Conservation (phyloP, 2,888 invertebrate species). For the Cenopis cana region DNA sequence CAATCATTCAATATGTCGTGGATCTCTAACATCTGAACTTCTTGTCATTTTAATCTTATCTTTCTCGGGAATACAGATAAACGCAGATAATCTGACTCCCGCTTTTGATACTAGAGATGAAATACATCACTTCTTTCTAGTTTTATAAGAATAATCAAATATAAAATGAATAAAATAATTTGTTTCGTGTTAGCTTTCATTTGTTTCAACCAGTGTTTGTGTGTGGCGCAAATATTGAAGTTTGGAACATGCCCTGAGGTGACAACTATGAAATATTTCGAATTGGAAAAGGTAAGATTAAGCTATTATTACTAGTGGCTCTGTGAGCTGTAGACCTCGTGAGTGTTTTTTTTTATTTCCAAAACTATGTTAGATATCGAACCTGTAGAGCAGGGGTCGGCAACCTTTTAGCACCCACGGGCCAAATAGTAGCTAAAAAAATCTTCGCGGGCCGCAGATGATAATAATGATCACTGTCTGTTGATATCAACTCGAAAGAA, state of each 20-base stretch:
- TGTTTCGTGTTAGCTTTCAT: constrained; percentile 49
- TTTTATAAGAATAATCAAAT: neutral
- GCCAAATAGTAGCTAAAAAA: too few species aligned
- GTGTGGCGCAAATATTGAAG: constrained; percentile 65
- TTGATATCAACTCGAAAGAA: too few species aligned
- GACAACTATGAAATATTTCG: constrained; percentile 69
- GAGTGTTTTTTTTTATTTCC: too few species aligned
- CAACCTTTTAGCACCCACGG: too few species aligned
- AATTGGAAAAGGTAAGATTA: constrained; percentile 68
- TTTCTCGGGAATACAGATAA: constrained; percentile 28
- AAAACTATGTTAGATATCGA: too few species aligned
- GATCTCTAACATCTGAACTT: neutral
- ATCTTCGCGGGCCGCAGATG: too few species aligned
- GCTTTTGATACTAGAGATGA: constrained; percentile 16
- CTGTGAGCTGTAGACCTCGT: too few species aligned
- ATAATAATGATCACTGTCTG: too few species aligned
- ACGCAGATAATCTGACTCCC: constrained; percentile 20
- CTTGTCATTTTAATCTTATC: constrained; percentile 14
- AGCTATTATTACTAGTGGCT: too few species aligned
- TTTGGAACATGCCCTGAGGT: constrained; percentile 69
- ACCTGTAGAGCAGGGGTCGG: too few species aligned
- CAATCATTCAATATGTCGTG: neutral
- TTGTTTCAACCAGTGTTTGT: constrained; percentile 45
- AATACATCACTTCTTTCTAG: constrained; percentile 17
- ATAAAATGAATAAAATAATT: constrained; percentile 53